Evolutionary conservation across 2,888 invertebrate genomes (phyloP).

Genomic region (Drosophila paranaensis): DNA sequence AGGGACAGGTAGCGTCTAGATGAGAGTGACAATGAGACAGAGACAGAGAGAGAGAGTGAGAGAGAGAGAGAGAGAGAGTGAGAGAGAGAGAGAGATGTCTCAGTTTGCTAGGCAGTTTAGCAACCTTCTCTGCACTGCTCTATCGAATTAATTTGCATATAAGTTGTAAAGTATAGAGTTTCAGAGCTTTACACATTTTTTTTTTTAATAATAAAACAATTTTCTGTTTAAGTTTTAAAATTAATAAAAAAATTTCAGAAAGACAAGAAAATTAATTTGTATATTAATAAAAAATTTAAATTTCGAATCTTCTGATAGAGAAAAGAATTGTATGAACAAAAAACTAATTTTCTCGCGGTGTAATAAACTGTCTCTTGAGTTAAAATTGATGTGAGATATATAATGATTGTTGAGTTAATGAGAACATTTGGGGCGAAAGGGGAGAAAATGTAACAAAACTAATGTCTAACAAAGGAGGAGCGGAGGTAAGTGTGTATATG

Average conservation of each 20-base stretch:
- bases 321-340: neutral
- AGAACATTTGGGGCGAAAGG: slow-evolving; percentile 13
- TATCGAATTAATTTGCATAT: neutral
- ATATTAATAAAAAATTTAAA: neutral
- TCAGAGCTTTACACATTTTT: no score
- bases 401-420: slow-evolving; percentile 9
- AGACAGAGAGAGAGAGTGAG: neutral
- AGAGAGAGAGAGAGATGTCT: neutral
- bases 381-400: slow-evolving; percentile 1
- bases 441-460: slow-evolving; percentile 11
- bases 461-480: slow-evolving; percentile 25
- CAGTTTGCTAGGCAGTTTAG: neutral
- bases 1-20: no score
- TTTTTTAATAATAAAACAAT: no score
- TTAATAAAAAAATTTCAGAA: neutral
- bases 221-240: no score
- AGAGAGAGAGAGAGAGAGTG: neutral
- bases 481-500: slow-evolving; percentile 16
- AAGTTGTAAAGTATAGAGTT: neutral
- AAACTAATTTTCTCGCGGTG: neutral
- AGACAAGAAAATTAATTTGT: neutral
- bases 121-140: neutral
- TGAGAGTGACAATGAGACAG: neutral
- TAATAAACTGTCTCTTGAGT: slow-evolving; percentile 4
- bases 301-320: neutral